These are phyloP conservation scores for Smittia sp. DNA, from an alignment of 2,888 invertebrate species.

Conservation along the genomic window DNA sequence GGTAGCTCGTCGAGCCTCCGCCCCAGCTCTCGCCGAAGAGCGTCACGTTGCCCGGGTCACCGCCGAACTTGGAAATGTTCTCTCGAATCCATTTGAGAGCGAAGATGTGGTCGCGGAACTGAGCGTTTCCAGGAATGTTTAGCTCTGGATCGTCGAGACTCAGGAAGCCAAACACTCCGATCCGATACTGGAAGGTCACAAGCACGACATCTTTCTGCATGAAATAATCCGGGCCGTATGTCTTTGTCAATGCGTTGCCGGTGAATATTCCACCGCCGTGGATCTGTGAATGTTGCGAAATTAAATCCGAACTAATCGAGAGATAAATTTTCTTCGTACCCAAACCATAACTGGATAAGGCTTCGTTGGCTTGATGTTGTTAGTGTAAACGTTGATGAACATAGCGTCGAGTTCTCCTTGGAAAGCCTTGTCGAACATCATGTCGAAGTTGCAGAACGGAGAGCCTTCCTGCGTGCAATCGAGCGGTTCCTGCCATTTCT, in stretches of 20 bases:
- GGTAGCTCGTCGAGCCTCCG: constrained; percentile 54
- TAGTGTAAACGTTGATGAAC: constrained; percentile 55
- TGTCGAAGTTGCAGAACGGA: constrained; percentile 50
- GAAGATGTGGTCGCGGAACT: constrained; percentile 56
- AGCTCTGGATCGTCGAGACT: constrained; percentile 53
- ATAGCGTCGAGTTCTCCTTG: constrained; percentile 58
- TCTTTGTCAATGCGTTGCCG: background rate
- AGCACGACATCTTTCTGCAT: constrained; percentile 33
- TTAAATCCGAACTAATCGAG: constrained; percentile 45
- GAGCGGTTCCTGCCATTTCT: constrained; percentile 52
- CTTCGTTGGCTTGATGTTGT: constrained; percentile 44
- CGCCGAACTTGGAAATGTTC: constrained; percentile 56
- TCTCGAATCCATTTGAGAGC: constrained; percentile 56
- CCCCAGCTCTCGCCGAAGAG: constrained; percentile 59
- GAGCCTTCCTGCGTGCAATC: constrained; percentile 52
- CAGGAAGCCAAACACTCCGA: constrained; percentile 50
- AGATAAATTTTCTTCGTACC: constrained; percentile 54
- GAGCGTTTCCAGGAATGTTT: constrained; percentile 57
- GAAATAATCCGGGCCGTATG: background rate
- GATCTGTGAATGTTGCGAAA: background rate
- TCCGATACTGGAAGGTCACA: constrained; percentile 28
- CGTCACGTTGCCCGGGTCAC: constrained; percentile 56
- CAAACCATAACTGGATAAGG: constrained; percentile 54
- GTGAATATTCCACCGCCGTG: constrained; percentile 25
- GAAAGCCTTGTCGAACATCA: constrained; percentile 47